Evolutionary conservation across 1,140 invertebrate genomes (phyloP), one percentile per base, ranked within the genome.

Genomic region (Teleogryllus occipitalis): DNA sequence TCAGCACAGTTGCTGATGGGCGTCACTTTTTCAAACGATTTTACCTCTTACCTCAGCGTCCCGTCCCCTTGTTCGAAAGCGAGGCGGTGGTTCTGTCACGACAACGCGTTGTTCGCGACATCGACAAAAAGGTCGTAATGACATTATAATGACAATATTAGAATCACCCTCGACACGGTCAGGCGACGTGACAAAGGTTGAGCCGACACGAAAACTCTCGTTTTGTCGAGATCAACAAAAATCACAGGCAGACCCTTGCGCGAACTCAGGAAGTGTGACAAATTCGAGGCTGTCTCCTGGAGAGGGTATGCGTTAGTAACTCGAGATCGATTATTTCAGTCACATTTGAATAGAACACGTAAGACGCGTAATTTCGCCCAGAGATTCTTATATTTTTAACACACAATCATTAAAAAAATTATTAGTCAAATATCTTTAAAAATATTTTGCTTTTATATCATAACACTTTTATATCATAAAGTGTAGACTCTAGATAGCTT

Each of bases 11-110:
- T 39, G 10, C 54, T 65, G 54, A 65, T 65, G 54, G 18, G 54
- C 54, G 54, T 65, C 54, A 65, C 54, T 65, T 65, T 65, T 65
- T 65, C 54, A 65, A 65, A 65, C 18, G 54, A 65, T 65, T 65
- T 65, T 10, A 65, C 54, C 54, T 65, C 54, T 18, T 65, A 18
- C 54, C 18, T 65, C 54, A 7, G 27, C 27, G 27, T 39, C 54
- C 54, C 54, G 54, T 14, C 54, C 18, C 54, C 54, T 65, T 65
- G 54, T 65, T 65, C 54, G 10, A 65, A 65, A 65, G 54, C 54
- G 18, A 65, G 18, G 54, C 54, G 54, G 18, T 1, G 18, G 18
- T 18, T 65, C 54, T 65, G 54, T 65, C 54, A 65, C 54, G 54
- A 10, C 54, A 65, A 65, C 54, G 10, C 18, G 10, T 65, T 65